Base-by-base conservation (phyloP, 2,113 vertebrate species). In the Cyanistes caeruleus region DNA sequence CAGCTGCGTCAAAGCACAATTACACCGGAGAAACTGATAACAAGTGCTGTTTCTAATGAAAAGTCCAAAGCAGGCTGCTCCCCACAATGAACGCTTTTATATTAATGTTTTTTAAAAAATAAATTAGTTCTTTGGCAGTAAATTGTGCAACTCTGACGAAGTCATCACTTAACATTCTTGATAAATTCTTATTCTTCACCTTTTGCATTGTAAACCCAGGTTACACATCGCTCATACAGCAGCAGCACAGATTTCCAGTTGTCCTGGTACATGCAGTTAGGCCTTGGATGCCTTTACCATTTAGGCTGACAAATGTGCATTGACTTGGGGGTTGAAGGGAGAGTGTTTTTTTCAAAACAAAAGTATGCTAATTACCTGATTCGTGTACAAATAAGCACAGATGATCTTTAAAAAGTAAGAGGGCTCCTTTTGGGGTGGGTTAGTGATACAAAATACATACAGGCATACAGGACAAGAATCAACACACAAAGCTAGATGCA, bases 151-250 rank as follows among this genome's bases (percentile, higher is more conserved):
- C 23, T 28, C 15, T 15, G 73, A 9, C 0, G 0, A 82, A 56
- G 19, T 33, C 46, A 48, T 37, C 7, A 2, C 28, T 67, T 55
- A 23, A 23, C 3, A 7, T 7, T 46, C 28, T 31, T 60, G 8
- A 1, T 22, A 85, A 44, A 62, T 37, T 58, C 10, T 33, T 44
- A 10, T 4, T 72, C 49, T 23, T 76, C 23, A 39, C 18, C 28
- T 76, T 79, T 23, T 25, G 12, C 28, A 3, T 35, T 69, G 28
- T 14, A 10, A 12, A 6, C 3, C 2, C 12, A 1, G 75, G 28
- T 76, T 30, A 43, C 30, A 13, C 18, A 19, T 8, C 3, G 1
- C 17, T 43, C 17, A 21, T 3, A 6, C 1, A 41, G 15, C 13
- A 44, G 10, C 15, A 39, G 11, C 16, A 6, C 17, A 68, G 30